phyloP scores from a whole-genome alignment of 1,140 invertebrate species.

The Neodiprion pinetum region DNA sequence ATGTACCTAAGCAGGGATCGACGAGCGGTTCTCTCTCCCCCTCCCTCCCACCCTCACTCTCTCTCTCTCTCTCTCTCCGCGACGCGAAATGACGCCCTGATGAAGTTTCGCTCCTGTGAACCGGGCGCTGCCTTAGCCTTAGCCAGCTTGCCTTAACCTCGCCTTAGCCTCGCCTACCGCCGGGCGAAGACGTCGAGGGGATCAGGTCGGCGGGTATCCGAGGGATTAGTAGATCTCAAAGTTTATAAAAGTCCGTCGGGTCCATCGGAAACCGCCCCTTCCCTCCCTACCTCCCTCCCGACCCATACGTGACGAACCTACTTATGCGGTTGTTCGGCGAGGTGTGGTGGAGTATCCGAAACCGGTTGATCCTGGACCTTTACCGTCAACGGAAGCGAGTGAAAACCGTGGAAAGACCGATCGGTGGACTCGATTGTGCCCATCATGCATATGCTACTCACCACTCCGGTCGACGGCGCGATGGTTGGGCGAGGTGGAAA shows the following conservation, averaged over 20 bases:
- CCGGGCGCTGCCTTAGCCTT: not conserved
- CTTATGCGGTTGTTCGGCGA: conserved; percentile 22
- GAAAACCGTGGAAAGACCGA: no score
- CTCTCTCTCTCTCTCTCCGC: conserved; percentile 28
- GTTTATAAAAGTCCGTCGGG: conserved; percentile 57
- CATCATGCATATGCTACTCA: not conserved
- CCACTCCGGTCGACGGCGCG: not conserved
- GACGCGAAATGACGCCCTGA: conserved; percentile 58
- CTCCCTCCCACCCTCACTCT: no score
- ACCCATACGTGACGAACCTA: conserved; percentile 42
- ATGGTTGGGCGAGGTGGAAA: conserved; percentile 35
- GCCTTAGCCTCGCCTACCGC: no score
- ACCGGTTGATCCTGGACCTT: no score
- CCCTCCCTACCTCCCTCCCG: conserved; percentile 17
- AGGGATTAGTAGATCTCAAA: conserved; percentile 57
- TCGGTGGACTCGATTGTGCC: conserved; percentile 15
- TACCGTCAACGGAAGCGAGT: no score
- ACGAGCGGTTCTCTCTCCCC: not conserved
- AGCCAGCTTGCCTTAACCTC: no score
- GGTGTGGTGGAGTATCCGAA: no score
- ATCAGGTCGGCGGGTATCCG: conserved; percentile 37
- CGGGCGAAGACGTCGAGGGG: conserved; percentile 29
- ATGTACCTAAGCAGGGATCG: conserved; percentile 41
- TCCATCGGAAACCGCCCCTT: conserved; percentile 25
- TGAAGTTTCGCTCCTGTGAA: conserved; percentile 53